Evolutionary conservation across 2,113 vertebrate genomes (phyloP), one percentile per base, ranked within the genome.

Genomic region (Mormyrus iriodes): DNA sequence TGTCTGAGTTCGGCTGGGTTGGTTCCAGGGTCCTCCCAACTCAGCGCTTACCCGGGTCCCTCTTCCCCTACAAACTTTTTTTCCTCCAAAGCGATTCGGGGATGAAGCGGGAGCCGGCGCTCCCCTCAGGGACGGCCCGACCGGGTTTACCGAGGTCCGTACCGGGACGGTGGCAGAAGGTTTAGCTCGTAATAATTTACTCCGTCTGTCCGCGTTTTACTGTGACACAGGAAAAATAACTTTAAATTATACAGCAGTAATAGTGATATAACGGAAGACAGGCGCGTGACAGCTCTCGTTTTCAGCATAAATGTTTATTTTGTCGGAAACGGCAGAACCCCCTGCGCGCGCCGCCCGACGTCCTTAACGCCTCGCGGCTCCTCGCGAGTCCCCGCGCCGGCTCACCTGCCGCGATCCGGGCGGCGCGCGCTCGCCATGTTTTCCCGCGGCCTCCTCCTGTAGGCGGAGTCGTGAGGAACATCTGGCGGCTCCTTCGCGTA

Each of bases 391-490:
- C 82, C 82, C 44, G 82, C 17, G 39, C 39, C 76, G 73, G 35
- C 49, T 89, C 88, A 90, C 87, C 88, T 89, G 55, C 31, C 73
- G 31, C 65, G 73, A 76, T 76, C 58, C 49, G 6, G 52, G 39
- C 46, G 13, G 24, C 51, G 55, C 76, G 73, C n/a, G 53, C 49
- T 58, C 65, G 91, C 91, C 87, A 89, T 90, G 15, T 49, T 86
- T 55, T 73, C 85, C 31, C 53, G 53, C 42, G 17, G 35, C 79
- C 90, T 39, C 73, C 73, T 79, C 73, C 73, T 52, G 44, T 89
- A 92, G 92, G 89, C 89, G 91, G 92, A 90, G 90, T 89, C 83
- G 24, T 49, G 55, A 83, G 27, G 49, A 79, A 87, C 88, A 85
- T 21, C 86, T 39, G 79, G 88, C 69, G 69, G 51, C 53, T 76